A percentile compares a stretch with the other conserved stretches of the same genome.
phyloP scores from a whole-genome alignment of 2,888 invertebrate species.

The Tetanocera ferruginea region DNA sequence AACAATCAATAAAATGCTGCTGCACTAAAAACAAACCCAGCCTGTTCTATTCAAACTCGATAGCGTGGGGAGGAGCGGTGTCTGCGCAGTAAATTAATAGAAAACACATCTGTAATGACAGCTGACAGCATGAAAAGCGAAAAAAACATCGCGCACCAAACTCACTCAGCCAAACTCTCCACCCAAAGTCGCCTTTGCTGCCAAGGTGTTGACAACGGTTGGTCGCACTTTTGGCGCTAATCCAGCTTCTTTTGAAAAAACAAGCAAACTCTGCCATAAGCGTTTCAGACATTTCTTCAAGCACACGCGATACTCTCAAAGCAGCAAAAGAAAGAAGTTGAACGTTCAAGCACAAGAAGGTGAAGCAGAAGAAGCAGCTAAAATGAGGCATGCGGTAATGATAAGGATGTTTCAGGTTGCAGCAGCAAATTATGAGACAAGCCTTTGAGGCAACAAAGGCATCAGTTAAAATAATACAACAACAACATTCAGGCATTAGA shows the following conservation, averaged over 20 bases:
- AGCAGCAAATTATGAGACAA: too few species aligned
- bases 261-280: too few species aligned
- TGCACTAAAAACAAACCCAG: neutral
- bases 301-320: too few species aligned
- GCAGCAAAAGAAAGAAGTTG: too few species aligned
- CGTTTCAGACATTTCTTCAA: neutral
- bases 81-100: constrained; percentile 42
- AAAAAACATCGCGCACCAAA: neutral
- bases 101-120: constrained; percentile 48
- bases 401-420: too few species aligned
- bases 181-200: neutral
- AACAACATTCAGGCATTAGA: neutral
- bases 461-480: neutral
- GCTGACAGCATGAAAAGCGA: constrained; percentile 41
- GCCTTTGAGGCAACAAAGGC: too few species aligned
- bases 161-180: neutral
- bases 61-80: neutral
- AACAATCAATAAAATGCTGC: neutral
- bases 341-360: too few species aligned
- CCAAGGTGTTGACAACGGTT: neutral
- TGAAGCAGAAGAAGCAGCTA: too few species aligned
- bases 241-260: too few species aligned
- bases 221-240: too few species aligned
- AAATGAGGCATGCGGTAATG: too few species aligned
- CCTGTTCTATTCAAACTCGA: neutral